phyloP scores from a whole-genome alignment of 2,113 vertebrate genomes.

The Lagopus muta region DNA sequence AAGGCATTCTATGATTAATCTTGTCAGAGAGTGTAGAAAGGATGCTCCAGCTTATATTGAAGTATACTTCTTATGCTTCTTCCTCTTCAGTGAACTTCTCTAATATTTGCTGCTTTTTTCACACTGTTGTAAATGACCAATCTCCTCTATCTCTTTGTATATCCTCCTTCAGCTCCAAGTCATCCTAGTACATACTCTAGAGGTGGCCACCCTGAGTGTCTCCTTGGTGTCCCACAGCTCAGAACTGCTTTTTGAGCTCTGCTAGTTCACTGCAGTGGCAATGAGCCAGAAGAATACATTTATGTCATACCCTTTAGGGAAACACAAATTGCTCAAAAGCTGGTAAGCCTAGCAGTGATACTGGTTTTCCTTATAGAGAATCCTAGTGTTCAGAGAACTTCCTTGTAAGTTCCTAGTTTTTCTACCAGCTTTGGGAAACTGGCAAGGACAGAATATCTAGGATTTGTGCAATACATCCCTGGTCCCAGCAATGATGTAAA shows the following conservation, averaged over 20 bases:
- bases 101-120: neutral
- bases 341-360: neutral
- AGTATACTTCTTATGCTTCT: neutral
- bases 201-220: neutral
- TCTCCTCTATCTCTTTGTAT: neutral
- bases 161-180: neutral
- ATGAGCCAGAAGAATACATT: neutral
- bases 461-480: neutral
- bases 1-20: no score
- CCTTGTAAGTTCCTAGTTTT: neutral
- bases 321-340: neutral
- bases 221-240: neutral
- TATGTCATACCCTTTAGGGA: neutral
- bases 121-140: neutral
- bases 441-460: neutral
- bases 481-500: neutral
- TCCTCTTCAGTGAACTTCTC: neutral
- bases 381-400: neutral
- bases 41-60: neutral
- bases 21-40: neutral
- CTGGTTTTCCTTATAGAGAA: neutral
- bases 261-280: neutral
- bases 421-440: neutral
- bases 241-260: neutral
- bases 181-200: neutral